Conservation (phyloP, 2,113 vertebrate genomes). For the Callionymus lyra region DNA sequence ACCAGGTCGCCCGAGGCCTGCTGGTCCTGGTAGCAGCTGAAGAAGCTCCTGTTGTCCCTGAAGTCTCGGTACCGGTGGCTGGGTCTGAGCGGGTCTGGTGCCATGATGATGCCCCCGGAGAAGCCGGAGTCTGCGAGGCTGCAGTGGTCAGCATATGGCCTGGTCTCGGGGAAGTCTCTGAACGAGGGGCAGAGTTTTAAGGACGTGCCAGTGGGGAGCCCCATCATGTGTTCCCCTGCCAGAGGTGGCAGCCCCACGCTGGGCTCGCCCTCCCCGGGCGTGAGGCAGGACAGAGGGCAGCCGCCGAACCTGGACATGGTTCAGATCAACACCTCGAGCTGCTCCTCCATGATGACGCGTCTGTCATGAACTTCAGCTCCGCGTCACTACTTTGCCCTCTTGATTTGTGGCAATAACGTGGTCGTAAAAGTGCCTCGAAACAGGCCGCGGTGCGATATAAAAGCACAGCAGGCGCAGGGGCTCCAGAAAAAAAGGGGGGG, state of each 20-base stretch:
- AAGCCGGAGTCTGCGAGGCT: constrained; percentile 68
- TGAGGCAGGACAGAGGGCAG: constrained; percentile 69
- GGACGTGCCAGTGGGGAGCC: constrained; percentile 59
- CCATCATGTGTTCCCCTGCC: constrained; percentile 55
- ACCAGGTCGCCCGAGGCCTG: constrained; percentile 62
- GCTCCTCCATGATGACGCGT: constrained; percentile 51
- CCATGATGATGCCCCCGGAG: constrained; percentile 69
- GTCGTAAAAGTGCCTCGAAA: constrained; percentile 95
- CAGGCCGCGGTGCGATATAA: constrained; percentile 95
- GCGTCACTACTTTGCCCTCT: constrained; percentile 69
- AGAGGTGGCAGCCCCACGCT: constrained; percentile 64
- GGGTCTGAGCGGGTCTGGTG: constrained; percentile 65
- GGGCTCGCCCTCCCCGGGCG: constrained; percentile 50
- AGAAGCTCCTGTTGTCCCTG: constrained; percentile 63
- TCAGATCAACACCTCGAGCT: constrained; percentile 40
- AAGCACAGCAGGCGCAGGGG: constrained; percentile 97
- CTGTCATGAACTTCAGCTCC: constrained; percentile 70
- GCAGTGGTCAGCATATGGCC: constrained; percentile 67
- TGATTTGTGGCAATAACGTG: constrained; percentile 87
- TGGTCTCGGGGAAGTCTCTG: constrained; percentile 62
- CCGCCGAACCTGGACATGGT: constrained; percentile 59
- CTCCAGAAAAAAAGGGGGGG: constrained; percentile 81
- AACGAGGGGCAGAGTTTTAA: constrained; percentile 72
- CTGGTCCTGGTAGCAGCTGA: constrained; percentile 67
- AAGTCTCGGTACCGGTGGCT: constrained; percentile 69